These are phyloP conservation scores for Zeuzera pyrina DNA, from an alignment of 2,888 invertebrate species.

Conservation along the genomic window DNA sequence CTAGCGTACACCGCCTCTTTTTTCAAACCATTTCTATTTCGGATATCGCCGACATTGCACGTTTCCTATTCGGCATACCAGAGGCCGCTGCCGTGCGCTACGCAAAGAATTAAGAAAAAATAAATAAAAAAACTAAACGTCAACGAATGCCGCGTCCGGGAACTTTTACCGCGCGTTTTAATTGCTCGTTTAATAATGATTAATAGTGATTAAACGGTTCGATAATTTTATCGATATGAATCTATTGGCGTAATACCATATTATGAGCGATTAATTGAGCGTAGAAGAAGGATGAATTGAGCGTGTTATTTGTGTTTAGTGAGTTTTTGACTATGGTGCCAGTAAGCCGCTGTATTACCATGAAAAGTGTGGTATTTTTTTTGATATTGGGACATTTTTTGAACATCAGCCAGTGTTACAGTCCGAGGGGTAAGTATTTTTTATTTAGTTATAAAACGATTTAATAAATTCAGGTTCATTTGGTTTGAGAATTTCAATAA, in stretches of 20 bases:
- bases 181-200: conserved; percentile 20
- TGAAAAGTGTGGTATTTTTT: conserved; percentile 22
- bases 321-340: conserved; percentile 24
- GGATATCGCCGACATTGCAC: conserved; percentile 32
- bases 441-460: too few relatives aligned
- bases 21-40: conserved; percentile 60
- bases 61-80: background rate
- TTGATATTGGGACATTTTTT: conserved; percentile 29
- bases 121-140: conserved; percentile 1
- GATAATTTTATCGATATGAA: conserved; percentile 19
- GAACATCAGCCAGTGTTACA: conserved; percentile 38
- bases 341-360: conserved; percentile 18
- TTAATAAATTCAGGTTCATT: too few relatives aligned
- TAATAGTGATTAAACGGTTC: conserved; percentile 26
- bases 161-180: conserved; percentile 23
- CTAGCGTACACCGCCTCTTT: conserved; percentile 39
- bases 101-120: conserved; percentile 6
- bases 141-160: conserved; percentile 3
- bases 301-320: conserved; percentile 15
- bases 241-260: conserved; percentile 4
- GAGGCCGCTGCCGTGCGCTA: conserved; percentile 3
- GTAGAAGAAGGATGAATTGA: conserved; percentile 12
- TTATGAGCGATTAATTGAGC: conserved; percentile 3
- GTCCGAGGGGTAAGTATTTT: conserved; percentile 49
- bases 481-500: too few relatives aligned